These are phyloP conservation scores for Pelecanus crispus DNA, from an alignment of 2,113 vertebrate genomes.

Conservation along the genomic window DNA sequence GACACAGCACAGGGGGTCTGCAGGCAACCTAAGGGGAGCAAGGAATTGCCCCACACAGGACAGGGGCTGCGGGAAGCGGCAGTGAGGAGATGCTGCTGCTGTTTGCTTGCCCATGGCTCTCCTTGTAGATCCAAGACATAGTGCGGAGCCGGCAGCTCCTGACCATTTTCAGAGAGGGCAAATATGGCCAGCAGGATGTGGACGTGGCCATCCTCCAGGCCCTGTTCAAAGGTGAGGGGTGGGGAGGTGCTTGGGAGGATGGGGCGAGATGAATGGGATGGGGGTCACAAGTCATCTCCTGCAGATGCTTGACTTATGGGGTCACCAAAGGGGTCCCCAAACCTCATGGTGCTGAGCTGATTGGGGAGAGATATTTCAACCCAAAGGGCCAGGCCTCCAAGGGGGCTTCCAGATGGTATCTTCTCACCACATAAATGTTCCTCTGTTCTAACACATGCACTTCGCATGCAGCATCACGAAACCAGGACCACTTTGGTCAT, in stretches of 20 bases:
- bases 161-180: constrained; percentile 85
- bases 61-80: not conserved
- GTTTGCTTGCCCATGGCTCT: not conserved
- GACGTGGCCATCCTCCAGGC: constrained; percentile 95
- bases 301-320: not conserved
- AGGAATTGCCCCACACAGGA: not conserved
- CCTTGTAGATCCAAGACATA: constrained; percentile 90
- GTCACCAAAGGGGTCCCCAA: not conserved
- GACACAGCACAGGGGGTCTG: not conserved
- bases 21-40: fast-evolving
- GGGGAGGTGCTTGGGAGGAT: not conserved
- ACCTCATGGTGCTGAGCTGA: not conserved
- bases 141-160: constrained; percentile 82
- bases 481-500: constrained; percentile 69
- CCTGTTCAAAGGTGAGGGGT: constrained; percentile 86
- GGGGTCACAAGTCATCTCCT: not conserved
- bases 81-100: not conserved
- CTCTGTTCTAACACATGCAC: not conserved
- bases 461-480: constrained; percentile 76
- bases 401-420: not conserved
- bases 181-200: constrained; percentile 81
- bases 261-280: not conserved
- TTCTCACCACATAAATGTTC: fast-evolving
- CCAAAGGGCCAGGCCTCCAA: not conserved
- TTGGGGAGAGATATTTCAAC: not conserved